Evolutionary conservation across 2,888 invertebrate species (phyloP), one percentile per base, ranked within the genome.

Genomic region (Drosophila paramelanica): DNA sequence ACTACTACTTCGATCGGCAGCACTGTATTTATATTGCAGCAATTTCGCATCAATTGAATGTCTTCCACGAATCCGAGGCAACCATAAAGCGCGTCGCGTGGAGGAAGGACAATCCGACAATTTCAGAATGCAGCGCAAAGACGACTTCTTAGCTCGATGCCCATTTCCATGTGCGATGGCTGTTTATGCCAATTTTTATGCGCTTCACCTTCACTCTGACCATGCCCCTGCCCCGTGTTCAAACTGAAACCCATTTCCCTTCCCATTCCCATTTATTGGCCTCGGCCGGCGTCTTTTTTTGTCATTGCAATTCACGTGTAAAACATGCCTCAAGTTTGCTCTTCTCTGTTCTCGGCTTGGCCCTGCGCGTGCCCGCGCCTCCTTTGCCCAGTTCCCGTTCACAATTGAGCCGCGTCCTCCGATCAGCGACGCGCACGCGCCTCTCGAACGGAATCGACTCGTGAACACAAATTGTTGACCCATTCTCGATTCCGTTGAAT

Each of bases 41-140:
- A 89, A 89, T 89, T 86, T 86, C 68, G 79, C 72, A 88, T 86
- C 88, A 89, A 89, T 86, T 89, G 79, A 89, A 76, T 55, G 64
- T 73, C 59, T 89, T 86, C 89, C 87, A 88, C 85, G 85, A 86
- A 88, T 70, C 64, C 56, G 49, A 77, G 57, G 60, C 57, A 46
- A 50, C 64, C 87, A 84, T 89, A 87, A 89, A 89, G 65, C 69
- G 76, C 87, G 88, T 85, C 88, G 84, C 84, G 89, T 84, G 88
- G 62, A 68, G 67, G 59, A 78, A 71, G 80, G 67, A 73, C 78
- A 66, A 65, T 66, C 49, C 42, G 20, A 36, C 49, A 51, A 31
- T 10, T 31, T 23, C 58, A 43, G 31, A 57, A 33, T 20, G 20
- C 39, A 17, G 51, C 67, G 47, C 46, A 42, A 56, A 20, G 36